phyloP scores from a whole-genome alignment of 2,888 invertebrate genomes.

The Drosophila pseudotalamancana region DNA sequence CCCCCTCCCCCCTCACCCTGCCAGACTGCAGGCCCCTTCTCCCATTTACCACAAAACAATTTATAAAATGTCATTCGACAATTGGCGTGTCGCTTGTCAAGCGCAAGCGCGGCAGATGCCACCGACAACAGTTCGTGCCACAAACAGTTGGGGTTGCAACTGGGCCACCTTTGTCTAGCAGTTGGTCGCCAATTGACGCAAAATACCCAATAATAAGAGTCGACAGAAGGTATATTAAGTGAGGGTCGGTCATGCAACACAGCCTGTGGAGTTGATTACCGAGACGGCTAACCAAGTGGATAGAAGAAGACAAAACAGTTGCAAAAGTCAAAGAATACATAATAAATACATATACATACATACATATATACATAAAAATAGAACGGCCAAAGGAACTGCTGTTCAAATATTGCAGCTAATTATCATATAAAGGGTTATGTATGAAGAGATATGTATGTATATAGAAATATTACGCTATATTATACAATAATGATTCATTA shows the following conservation, averaged over 20 bases:
- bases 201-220: conserved; percentile 9
- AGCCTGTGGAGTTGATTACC: too few relatives aligned
- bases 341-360: too few relatives aligned
- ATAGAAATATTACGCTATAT: too few relatives aligned
- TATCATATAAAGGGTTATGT: too few relatives aligned
- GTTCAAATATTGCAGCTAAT: too few relatives aligned
- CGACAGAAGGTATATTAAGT: conserved; percentile 5
- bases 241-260: not conserved
- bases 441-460: too few relatives aligned
- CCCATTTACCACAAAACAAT: conserved; percentile 35
- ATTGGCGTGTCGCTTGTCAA: conserved; percentile 51
- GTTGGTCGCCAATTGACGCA: conserved; percentile 22
- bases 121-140: conserved; percentile 29
- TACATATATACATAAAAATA: too few relatives aligned
- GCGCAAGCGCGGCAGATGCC: conserved; percentile 60
- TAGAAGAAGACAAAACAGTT: not conserved
- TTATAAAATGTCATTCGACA: conserved; percentile 64
- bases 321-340: too few relatives aligned
- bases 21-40: not conserved
- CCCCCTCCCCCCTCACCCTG: not conserved
- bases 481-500: too few relatives aligned
- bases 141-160: conserved; percentile 17
- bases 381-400: too few relatives aligned
- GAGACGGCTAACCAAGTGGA: too few relatives aligned
- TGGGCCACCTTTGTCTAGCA: conserved; percentile 27